Evolutionary conservation across 2,888 invertebrate species (phyloP).

Genomic region (Drosophila stalkeri): DNA sequence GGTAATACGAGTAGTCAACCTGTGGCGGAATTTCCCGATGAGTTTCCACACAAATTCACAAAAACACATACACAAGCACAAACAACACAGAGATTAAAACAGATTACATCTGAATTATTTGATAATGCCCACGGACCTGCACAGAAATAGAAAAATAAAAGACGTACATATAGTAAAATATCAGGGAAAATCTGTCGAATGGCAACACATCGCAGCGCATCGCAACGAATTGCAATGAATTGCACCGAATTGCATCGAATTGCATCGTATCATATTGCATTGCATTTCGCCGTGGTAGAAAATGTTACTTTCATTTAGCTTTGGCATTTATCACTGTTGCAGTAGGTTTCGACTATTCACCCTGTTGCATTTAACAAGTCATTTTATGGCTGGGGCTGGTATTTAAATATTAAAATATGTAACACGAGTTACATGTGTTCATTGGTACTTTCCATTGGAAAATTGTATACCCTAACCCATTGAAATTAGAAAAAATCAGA

Average conservation of each 20-base stretch:
- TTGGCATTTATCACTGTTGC: neutral
- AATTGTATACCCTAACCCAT: too few species aligned
- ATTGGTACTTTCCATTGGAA: neutral
- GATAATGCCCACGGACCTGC: slow-evolving; percentile 59
- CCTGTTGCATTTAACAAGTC: neutral
- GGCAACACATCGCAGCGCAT: neutral
- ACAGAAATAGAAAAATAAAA: slow-evolving; percentile 5
- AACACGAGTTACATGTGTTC: neutral
- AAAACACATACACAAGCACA: slow-evolving; percentile 6
- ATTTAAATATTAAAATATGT: neutral
- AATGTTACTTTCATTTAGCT: slow-evolving; percentile 25
- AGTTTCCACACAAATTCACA: slow-evolving; percentile 30
- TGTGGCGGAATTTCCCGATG: slow-evolving; percentile 44
- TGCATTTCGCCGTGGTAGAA: slow-evolving; percentile 24
- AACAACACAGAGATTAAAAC: slow-evolving; percentile 61
- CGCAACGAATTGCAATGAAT: slow-evolving; percentile 18
- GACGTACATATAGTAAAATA: neutral
- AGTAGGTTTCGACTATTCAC: neutral
- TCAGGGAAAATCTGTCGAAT: neutral
- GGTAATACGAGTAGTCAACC: slow-evolving; percentile 29
- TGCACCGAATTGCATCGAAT: slow-evolving; percentile 6
- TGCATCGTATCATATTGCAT: slow-evolving; percentile 19
- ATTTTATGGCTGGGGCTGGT: neutral
- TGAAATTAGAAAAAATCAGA: too few species aligned
- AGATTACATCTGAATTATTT: slow-evolving; percentile 78